phyloP scores from a whole-genome alignment of 2,113 vertebrate species.

The Spea multiplicata region DNA sequence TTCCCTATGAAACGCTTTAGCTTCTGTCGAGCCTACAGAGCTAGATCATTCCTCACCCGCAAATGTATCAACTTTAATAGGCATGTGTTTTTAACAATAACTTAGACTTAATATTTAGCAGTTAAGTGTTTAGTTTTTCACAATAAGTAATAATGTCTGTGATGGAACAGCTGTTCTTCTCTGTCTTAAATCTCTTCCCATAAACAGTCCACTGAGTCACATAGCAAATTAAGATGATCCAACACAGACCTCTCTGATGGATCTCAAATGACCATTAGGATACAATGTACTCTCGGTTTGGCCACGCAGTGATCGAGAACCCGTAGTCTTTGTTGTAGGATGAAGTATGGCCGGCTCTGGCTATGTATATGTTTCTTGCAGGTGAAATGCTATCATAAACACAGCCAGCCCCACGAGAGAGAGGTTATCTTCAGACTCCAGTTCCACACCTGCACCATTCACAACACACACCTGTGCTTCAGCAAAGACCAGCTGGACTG shows the following conservation, averaged over 20 bases:
- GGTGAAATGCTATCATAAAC: slow-evolving; percentile 87
- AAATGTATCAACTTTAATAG: too few relatives aligned
- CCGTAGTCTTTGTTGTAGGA: too few relatives aligned
- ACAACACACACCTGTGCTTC: slow-evolving; percentile 80
- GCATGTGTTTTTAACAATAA: too few relatives aligned
- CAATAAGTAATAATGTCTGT: neutral
- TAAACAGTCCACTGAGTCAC: neutral
- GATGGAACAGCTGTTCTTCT: too few relatives aligned
- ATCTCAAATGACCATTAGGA: too few relatives aligned
- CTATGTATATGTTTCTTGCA: slow-evolving; percentile 48
- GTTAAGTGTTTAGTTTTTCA: neutral
- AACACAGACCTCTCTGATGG: neutral
- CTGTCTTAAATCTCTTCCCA: neutral
- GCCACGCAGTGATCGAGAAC: too few relatives aligned
- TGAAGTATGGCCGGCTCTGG: neutral
- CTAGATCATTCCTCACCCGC: too few relatives aligned
- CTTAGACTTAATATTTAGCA: too few relatives aligned
- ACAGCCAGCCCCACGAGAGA: slow-evolving; percentile 67
- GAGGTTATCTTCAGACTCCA: slow-evolving; percentile 84
- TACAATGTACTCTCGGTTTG: too few relatives aligned
- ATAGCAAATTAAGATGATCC: neutral
- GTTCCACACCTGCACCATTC: slow-evolving; percentile 88
- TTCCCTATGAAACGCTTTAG: too few relatives aligned
- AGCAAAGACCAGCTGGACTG: slow-evolving; percentile 82
- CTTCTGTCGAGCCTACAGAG: too few relatives aligned